A percentile compares a stretch with the other conserved stretches of the same genome.
phyloP scores from a whole-genome alignment of 2,113 vertebrate species.

The Halichoerus grypus region DNA sequence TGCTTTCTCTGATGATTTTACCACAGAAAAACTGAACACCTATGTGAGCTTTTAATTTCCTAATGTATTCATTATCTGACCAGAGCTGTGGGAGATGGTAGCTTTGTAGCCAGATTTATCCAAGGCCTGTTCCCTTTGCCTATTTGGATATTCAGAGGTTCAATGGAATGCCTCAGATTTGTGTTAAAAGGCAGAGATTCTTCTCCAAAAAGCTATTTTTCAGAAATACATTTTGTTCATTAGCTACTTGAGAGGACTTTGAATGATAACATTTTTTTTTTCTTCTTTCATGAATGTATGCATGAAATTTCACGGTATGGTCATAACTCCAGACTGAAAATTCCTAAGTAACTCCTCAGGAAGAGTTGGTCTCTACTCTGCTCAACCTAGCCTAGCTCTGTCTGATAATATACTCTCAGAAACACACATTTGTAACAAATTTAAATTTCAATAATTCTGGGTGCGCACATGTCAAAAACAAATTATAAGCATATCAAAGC shows the following conservation, averaged over 20 bases:
- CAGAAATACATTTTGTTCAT: conserved; percentile 63
- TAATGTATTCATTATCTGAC: not conserved
- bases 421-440: conserved; percentile 32
- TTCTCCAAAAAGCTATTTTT: conserved; percentile 44
- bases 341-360: not conserved
- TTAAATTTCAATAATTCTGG: conserved; percentile 56
- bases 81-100: not conserved
- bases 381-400: not conserved
- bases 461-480: conserved; percentile 30
- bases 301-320: not conserved
- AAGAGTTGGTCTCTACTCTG: rapidly evolving
- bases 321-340: not conserved
- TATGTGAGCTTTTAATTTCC: not conserved
- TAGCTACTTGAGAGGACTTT: conserved; percentile 38
- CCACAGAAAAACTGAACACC: not conserved
- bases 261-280: conserved; percentile 35
- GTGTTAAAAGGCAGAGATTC: not conserved
- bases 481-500: conserved; percentile 24
- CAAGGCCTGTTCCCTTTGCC: not conserved
- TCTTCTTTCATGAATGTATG: conserved; percentile 5
- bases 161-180: not conserved
- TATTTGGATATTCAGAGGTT: conserved; percentile 7
- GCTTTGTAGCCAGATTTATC: not conserved
- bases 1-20: not conserved
- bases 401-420: not conserved